Evolutionary conservation across 2,888 invertebrate species (phyloP).

Genomic region (Geotrupes spiniger): DNA sequence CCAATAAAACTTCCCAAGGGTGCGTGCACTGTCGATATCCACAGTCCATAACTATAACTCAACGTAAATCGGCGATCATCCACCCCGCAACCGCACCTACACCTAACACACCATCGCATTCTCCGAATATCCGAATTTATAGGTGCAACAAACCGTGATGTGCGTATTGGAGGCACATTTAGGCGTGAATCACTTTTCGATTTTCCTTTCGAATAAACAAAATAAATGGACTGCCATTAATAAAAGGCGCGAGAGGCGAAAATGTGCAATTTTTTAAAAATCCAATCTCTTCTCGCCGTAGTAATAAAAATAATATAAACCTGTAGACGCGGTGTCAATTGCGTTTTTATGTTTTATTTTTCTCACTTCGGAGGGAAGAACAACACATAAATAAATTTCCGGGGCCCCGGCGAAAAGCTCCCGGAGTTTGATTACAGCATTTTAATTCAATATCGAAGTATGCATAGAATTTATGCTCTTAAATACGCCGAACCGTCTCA

Average conservation of each 20-base stretch:
- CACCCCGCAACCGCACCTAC: slow-evolving; percentile 36
- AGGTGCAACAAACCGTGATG: neutral
- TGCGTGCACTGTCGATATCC: slow-evolving; percentile 30
- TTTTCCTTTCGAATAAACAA: slow-evolving; percentile 20
- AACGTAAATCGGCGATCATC: slow-evolving; percentile 35
- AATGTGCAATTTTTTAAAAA: slow-evolving; percentile 31
- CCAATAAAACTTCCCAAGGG: slow-evolving; percentile 33
- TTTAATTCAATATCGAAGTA: slow-evolving; percentile 53
- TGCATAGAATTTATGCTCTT: slow-evolving; percentile 52
- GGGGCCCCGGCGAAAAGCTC: slow-evolving; percentile 31
- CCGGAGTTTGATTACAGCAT: slow-evolving; percentile 47
- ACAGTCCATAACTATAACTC: slow-evolving; percentile 44
- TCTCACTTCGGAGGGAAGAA: slow-evolving; percentile 34
- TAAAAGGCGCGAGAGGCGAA: slow-evolving; percentile 24
- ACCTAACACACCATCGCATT: slow-evolving; percentile 42
- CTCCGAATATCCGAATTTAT: slow-evolving; percentile 15
- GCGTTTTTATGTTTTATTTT: slow-evolving; percentile 50
- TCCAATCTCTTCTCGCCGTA: slow-evolving; percentile 29
- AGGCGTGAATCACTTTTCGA: neutral
- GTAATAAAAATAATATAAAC: slow-evolving; percentile 48
- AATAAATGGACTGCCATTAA: slow-evolving; percentile 25
- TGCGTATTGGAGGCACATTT: slow-evolving; percentile 3
- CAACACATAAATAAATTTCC: slow-evolving; percentile 33
- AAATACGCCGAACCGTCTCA: slow-evolving; percentile 49
- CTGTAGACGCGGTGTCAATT: slow-evolving; percentile 50